Evolutionary conservation across 1,140 invertebrate species (phyloP).

Genomic region (Samia ricini): DNA sequence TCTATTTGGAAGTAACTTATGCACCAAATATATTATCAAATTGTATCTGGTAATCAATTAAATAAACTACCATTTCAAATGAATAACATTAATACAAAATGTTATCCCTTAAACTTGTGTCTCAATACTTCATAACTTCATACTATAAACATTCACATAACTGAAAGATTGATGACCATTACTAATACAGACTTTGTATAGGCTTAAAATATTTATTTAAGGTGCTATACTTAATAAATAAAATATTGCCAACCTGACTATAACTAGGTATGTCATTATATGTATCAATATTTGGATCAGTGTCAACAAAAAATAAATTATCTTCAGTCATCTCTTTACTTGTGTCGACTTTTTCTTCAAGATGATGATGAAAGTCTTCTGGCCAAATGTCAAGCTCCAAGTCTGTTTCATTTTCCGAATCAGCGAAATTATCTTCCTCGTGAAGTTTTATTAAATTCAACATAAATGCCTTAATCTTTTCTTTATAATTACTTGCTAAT

Average conservation of each 20-base stretch:
- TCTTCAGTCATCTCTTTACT: constrained; percentile 15
- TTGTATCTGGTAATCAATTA: no score
- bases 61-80: no score
- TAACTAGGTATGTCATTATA: constrained; percentile 56
- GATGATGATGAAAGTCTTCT: constrained; percentile 39
- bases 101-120: no score
- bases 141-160: no score
- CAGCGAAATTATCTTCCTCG: constrained; percentile 29
- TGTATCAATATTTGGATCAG: constrained; percentile 43
- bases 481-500: constrained; percentile 52
- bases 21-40: no score
- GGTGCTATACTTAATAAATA: not conserved
- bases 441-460: constrained; percentile 53
- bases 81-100: no score
- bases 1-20: no score
- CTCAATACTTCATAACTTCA: no score
- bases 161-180: no score
- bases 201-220: no score
- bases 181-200: no score
- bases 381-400: constrained; percentile 69
- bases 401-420: constrained; percentile 55
- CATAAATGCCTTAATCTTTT: constrained; percentile 61
- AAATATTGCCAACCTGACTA: constrained; percentile 49
- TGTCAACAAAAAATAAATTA: constrained; percentile 70
- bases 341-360: constrained; percentile 21